These are phyloP conservation scores for Spisula solida DNA, from an alignment of 2,888 invertebrate genomes.

Conservation along the genomic window DNA sequence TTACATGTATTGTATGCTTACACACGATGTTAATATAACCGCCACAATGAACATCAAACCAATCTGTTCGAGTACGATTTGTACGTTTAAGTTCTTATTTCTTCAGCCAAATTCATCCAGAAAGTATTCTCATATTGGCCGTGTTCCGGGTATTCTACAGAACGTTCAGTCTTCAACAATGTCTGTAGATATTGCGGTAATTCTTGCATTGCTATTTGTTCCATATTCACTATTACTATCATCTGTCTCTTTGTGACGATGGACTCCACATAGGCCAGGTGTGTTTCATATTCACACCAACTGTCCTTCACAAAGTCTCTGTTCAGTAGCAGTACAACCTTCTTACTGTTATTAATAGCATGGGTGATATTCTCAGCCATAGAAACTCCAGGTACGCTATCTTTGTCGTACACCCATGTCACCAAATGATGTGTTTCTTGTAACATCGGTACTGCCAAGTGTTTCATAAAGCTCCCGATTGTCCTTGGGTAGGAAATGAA, in stretches of 20 bases:
- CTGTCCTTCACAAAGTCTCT: slow-evolving; percentile 68
- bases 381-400: slow-evolving; percentile 59
- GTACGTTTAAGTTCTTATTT: slow-evolving; percentile 29
- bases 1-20: too few species aligned
- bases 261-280: slow-evolving; percentile 67
- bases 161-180: slow-evolving; percentile 42
- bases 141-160: slow-evolving; percentile 55
- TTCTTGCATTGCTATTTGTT: slow-evolving; percentile 32
- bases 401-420: slow-evolving; percentile 65
- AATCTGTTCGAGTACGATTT: too few species aligned
- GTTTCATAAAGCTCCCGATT: slow-evolving; percentile 63
- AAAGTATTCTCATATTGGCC: slow-evolving; percentile 45
- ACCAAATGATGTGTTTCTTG: slow-evolving; percentile 51
- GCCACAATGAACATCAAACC: too few species aligned
- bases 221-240: slow-evolving; percentile 63
- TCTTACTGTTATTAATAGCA: slow-evolving; percentile 64
- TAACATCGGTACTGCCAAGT: slow-evolving; percentile 57
- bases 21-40: too few species aligned
- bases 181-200: slow-evolving; percentile 51
- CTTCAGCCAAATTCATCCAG: slow-evolving; percentile 8
- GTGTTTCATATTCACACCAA: slow-evolving; percentile 36
- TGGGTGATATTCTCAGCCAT: slow-evolving; percentile 66
- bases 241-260: slow-evolving; percentile 52
- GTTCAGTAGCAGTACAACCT: slow-evolving; percentile 62
- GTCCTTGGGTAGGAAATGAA: slow-evolving; percentile 65